phyloP scores from a whole-genome alignment of 2,888 invertebrate species.

The Thymelicus sylvestris region DNA sequence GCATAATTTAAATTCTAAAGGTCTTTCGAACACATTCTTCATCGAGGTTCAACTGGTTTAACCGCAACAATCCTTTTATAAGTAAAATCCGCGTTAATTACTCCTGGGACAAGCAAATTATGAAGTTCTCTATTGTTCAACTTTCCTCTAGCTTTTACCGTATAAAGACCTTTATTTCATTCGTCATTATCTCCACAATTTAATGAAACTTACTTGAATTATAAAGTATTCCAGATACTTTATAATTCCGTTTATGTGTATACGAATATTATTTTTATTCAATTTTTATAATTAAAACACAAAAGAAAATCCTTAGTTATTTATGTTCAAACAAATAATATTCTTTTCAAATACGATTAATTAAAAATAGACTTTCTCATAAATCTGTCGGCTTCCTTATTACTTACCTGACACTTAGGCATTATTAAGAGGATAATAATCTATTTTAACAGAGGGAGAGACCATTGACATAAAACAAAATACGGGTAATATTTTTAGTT shows the following conservation, averaged over 20 bases:
- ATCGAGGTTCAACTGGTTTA: constrained; percentile 1
- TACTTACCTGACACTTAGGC: no score
- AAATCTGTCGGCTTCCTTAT: no score
- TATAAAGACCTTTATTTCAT: constrained; percentile 23
- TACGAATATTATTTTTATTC: no score
- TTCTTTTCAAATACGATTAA: no score
- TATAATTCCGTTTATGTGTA: background rate
- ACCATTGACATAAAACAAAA: no score
- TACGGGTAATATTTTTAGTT: no score
- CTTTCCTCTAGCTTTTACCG: constrained; percentile 14
- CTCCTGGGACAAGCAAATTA: constrained; percentile 31
- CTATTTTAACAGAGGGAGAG: no score
- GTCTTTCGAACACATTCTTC: constrained; percentile 15
- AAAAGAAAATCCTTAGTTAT: no score
- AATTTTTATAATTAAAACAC: no score
- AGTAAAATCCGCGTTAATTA: constrained; percentile 33
- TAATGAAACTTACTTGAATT: constrained; percentile 1
- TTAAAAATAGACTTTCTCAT: no score
- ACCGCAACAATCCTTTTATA: constrained; percentile 23
- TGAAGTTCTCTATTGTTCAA: constrained; percentile 30
- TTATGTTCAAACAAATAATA: no score
- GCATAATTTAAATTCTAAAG: constrained; percentile 8
- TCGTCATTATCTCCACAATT: constrained; percentile 9
- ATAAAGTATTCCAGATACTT: background rate
- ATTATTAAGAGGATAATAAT: no score